phyloP scores from a whole-genome alignment of 2,113 vertebrate genomes.

The Pleuronectes platessa region DNA sequence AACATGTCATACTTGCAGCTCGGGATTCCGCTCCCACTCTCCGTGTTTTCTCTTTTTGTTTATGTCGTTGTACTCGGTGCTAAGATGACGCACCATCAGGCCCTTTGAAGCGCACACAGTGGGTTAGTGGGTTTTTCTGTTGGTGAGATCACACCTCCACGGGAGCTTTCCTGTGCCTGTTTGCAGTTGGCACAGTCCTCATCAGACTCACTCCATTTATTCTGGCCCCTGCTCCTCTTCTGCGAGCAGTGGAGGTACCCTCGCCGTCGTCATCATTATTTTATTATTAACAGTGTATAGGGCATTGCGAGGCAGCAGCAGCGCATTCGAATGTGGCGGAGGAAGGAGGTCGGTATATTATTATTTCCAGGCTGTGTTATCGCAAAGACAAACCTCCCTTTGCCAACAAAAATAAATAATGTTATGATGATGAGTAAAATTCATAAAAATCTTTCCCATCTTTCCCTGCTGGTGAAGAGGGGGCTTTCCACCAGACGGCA shows the following conservation, averaged over 20 bases:
- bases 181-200: slow-evolving; percentile 70
- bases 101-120: neutral
- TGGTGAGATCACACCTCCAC: slow-evolving; percentile 79
- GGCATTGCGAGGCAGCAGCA: neutral
- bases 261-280: slow-evolving; percentile 10
- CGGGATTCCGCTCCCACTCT: neutral
- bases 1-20: slow-evolving; percentile 14
- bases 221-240: slow-evolving; percentile 13
- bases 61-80: slow-evolving; percentile 35
- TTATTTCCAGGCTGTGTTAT: neutral
- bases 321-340: neutral
- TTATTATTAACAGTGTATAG: neutral
- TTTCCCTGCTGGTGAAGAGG: neutral
- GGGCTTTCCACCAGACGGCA: neutral
- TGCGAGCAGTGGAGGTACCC: slow-evolving; percentile 22
- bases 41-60: slow-evolving; percentile 1
- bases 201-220: slow-evolving; percentile 51
- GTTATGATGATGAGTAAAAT: no score
- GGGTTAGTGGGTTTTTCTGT: slow-evolving; percentile 42
- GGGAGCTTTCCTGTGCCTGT: slow-evolving; percentile 71
- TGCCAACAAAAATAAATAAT: no score
- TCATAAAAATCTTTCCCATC: neutral
- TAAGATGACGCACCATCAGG: slow-evolving; percentile 49
- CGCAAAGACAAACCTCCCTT: neutral
- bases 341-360: neutral